Conservation (phyloP, 2,888 invertebrate genomes). For the Oxycera nigricornis region DNA sequence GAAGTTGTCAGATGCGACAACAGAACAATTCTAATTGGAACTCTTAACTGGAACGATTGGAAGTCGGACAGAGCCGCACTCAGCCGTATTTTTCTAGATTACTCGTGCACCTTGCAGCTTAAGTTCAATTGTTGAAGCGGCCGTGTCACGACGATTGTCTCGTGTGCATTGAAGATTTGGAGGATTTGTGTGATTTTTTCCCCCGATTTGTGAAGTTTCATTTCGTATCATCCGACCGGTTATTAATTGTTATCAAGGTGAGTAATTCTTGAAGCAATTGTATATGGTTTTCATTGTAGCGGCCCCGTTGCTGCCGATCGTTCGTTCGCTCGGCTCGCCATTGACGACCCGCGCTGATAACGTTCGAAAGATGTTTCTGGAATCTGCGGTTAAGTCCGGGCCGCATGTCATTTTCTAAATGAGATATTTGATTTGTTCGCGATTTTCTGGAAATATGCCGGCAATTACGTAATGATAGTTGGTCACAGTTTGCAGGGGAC, state of each 20-base stretch:
- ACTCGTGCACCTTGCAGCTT: not conserved
- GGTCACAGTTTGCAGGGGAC: not conserved
- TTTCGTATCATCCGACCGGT: not conserved
- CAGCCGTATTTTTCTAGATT: slow-evolving; percentile 10
- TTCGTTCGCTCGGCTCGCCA: not conserved
- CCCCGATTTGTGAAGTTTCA: not conserved
- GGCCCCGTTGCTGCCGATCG: not conserved
- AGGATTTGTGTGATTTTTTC: not conserved
- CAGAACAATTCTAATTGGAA: slow-evolving; percentile 6
- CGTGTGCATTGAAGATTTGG: too few species aligned
- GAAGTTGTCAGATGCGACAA: slow-evolving; percentile 1
- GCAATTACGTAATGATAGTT: slow-evolving; percentile 20
- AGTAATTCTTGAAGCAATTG: not conserved
- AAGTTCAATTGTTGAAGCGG: not conserved
- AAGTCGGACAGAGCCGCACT: not conserved
- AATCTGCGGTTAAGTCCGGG: slow-evolving; percentile 27
- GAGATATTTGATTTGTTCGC: not conserved
- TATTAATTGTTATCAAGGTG: not conserved
- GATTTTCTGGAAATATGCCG: not conserved
- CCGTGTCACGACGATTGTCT: not conserved
- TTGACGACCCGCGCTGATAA: slow-evolving; percentile 35
- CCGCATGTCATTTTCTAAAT: slow-evolving; percentile 32
- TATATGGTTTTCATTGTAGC: not conserved
- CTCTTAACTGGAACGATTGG: not conserved
- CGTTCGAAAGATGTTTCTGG: slow-evolving; percentile 34